phyloP scores from a whole-genome alignment of 2,888 invertebrate genomes.

The Gandaritis pyraliata region DNA sequence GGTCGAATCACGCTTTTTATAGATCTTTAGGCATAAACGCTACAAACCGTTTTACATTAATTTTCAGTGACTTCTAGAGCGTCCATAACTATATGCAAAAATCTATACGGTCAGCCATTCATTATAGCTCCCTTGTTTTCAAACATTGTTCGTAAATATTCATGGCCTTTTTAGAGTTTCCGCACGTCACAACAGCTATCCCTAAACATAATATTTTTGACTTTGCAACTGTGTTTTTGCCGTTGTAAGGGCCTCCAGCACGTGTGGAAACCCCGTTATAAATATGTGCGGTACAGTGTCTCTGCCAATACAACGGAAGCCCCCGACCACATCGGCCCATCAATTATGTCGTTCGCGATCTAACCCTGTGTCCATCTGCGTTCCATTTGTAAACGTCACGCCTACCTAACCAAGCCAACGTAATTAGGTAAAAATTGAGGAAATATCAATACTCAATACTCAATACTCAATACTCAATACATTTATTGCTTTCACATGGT shows the following conservation, averaged over 20 bases:
- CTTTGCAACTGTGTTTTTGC: background rate
- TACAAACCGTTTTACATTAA: background rate
- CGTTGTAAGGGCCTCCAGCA: background rate
- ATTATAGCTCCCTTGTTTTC: conserved; percentile 40
- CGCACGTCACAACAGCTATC: background rate
- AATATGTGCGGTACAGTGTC: conserved; percentile 48
- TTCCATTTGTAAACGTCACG: conserved; percentile 73
- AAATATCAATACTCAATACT: too few relatives aligned
- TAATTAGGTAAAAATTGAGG: conserved; percentile 34
- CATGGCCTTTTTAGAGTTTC: conserved; percentile 44
- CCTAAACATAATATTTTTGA: background rate
- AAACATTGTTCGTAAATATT: conserved; percentile 49
- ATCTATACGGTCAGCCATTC: conserved; percentile 30
- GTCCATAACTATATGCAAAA: conserved; percentile 3
- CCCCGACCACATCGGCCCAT: conserved; percentile 62
- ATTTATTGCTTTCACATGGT: too few relatives aligned
- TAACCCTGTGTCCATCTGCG: conserved; percentile 75
- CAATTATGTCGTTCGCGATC: conserved; percentile 75
- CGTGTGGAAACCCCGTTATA: conserved; percentile 36
- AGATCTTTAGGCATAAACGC: too few relatives aligned
- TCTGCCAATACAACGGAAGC: conserved; percentile 54
- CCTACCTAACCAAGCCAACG: conserved; percentile 50
- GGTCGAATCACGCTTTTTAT: too few relatives aligned
- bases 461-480: too few relatives aligned
- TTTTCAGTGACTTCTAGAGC: background rate